Evolutionary conservation across 2,113 vertebrate species (phyloP), one percentile per base, ranked within the genome.

Genomic region (Otocyon megalotis): DNA sequence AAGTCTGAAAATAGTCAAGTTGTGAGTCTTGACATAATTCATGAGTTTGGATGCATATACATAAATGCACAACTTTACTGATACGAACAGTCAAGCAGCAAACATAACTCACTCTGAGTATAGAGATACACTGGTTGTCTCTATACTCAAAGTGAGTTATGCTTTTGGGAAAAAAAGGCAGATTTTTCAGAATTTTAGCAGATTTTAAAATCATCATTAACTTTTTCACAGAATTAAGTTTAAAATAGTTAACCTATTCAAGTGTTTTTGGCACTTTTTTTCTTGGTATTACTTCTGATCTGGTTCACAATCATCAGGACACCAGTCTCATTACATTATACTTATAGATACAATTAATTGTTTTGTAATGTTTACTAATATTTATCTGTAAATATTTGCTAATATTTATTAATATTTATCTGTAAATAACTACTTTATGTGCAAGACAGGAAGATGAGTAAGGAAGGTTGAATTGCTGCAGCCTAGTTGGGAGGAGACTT

Each of bases 21-120:
- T 97, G 35, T 86, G 6, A 60, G 65, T 91, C 94, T 94, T 63
- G 7, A 65, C 28, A 63, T 87, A 82, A 80, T 53, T 88, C 32
- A 26, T 94, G 26, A 65, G 6, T 93, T 90, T 81, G 32, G 35
- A 54, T 82, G 3, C 72, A 10, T n/a, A 62, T 15, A 62, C 88
- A 53, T 43, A 35, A 91, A 77, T 58, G 5, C 16, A 24, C 12
- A 92, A 82, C 17, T 76, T 91, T 15, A 77, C 15, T 58, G 4
- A 67, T 35, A 58, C 32, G 3, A 97, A 58, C 8, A 71, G 8
- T 56, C 19, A 81, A 69, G 69, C 16, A 53, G n/a, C 15, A 93
- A 32, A 76, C 14, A 79, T 48, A 43, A 43, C 43, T 43, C 43
- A 43, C 43, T 43, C 43, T 43, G 43, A 43, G 43, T 63, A 54